These are phyloP conservation scores for Lithobates pipiens DNA, from an alignment of 2,797 vertebrate genomes.

Conservation along the genomic window DNA sequence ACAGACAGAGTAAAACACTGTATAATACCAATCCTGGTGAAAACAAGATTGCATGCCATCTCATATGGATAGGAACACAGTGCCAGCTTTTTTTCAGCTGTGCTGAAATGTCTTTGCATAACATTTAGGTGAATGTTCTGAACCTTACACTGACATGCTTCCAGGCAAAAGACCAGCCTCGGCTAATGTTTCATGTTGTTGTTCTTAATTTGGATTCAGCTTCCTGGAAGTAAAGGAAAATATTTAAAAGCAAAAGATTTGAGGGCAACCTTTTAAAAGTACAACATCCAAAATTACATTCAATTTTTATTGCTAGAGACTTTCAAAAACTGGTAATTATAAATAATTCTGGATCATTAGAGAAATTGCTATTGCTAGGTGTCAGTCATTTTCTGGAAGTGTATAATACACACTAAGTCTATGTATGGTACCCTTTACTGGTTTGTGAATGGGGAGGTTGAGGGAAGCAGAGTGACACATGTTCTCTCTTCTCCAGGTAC, in stretches of 20 bases:
- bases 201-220: conserved; percentile 11
- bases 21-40: conserved; percentile 10
- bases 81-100: background rate
- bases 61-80: conserved; percentile 20
- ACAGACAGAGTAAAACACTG: background rate
- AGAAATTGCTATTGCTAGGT: background rate
- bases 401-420: too few species aligned
- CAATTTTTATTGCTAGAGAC: background rate
- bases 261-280: background rate
- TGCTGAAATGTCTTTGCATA: conserved; percentile 17
- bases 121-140: background rate
- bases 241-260: conserved; percentile 3
- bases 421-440: too few species aligned
- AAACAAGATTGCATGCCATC: conserved; percentile 27
- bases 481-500: too few species aligned
- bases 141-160: background rate
- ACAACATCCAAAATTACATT: background rate
- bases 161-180: conserved; percentile 11
- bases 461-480: too few species aligned
- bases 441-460: too few species aligned
- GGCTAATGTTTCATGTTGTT: conserved; percentile 20
- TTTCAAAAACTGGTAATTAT: background rate
- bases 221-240: conserved; percentile 37
- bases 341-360: background rate
- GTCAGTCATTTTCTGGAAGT: too few species aligned